Base-by-base conservation (phyloP, 2,888 invertebrate species). In the Seira ritae region DNA sequence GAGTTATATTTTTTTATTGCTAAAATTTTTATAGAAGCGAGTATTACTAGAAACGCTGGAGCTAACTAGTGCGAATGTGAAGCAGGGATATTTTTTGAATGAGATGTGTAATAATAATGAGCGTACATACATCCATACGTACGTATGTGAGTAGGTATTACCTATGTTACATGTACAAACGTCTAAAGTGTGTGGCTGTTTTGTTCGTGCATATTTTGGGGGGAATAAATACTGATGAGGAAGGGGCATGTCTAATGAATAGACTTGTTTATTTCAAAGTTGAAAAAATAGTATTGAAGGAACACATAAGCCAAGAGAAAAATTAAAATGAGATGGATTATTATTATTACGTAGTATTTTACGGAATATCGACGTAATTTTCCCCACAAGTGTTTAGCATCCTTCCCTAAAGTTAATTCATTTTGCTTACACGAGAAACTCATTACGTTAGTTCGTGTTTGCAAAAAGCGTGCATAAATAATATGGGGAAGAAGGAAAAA, bases 371-470 rank as follows among this genome's bases (percentile, higher is more conserved):
- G 15, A 55, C 15, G 15, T 55, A 55, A 55, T 17, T 55, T 55
- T 8, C 31, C 31, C 31, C 31, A 42, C 12, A 42, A 42, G 12
- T 12, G 6, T 42, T 6, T 6, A 12, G 12, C 12, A 42, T 6
- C 42, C 42, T 42, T 12, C 12, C n/a, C n/a, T n/a, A 4, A 31
- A 31, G 3, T 55, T 55, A 8, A 55, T 55, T 55, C 55, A 55
- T 74, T 80, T 72, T 80, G 23, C 17, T 69, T 60, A 80, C 80
- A 74, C 69, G 70, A 74, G 37, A 80, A 80, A 80, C 74, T 74
- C 80, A 80, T 80, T 80, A 80, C 65, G 31, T 31, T 31, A 31
- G 31, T 37, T 55, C 24, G 46, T 19, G 68, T 37, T 31, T 20
- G 65, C 46, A 12, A 55, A 55, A 55, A 55, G 12, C 31, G 2